These are phyloP conservation scores for Leptopterna dolabrata DNA, from an alignment of 2,888 invertebrate species.

Conservation along the genomic window DNA sequence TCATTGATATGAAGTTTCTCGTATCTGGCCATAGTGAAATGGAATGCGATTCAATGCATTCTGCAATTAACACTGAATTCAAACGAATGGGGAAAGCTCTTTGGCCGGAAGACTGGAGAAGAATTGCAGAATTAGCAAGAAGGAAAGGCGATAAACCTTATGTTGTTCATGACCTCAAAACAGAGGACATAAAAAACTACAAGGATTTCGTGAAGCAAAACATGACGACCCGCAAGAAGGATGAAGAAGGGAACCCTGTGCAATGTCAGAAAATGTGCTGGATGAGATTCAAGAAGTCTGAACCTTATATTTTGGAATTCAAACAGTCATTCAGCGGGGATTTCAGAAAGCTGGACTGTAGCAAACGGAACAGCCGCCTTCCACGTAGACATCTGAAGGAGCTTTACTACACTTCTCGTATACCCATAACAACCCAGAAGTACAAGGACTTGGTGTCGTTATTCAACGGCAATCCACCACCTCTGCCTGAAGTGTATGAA, in stretches of 20 bases:
- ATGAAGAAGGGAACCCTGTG: conserved; percentile 40
- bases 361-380: too few species aligned
- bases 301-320: conserved; percentile 53
- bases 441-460: too few species aligned
- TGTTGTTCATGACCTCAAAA: conserved; percentile 34
- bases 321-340: too few species aligned
- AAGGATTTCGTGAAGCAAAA: not conserved
- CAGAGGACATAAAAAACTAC: not conserved
- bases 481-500: too few species aligned
- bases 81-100: conserved; percentile 58
- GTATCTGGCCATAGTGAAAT: too few species aligned
- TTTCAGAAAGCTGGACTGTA: too few species aligned
- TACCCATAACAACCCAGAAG: too few species aligned
- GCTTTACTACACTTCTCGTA: too few species aligned
- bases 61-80: conserved; percentile 56
- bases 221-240: conserved; percentile 36
- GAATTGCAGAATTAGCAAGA: conserved; percentile 57
- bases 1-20: too few species aligned
- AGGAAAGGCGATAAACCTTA: conserved; percentile 59
- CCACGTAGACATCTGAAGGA: too few species aligned
- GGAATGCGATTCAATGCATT: too few species aligned
- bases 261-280: conserved; percentile 57
- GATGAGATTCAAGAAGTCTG: conserved; percentile 51
- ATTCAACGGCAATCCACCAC: too few species aligned
- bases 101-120: conserved; percentile 61